A percentile compares a stretch with the other conserved stretches of the same genome.
phyloP scores from a whole-genome alignment of 2,888 invertebrate species.

The Nomada hirtipes region DNA sequence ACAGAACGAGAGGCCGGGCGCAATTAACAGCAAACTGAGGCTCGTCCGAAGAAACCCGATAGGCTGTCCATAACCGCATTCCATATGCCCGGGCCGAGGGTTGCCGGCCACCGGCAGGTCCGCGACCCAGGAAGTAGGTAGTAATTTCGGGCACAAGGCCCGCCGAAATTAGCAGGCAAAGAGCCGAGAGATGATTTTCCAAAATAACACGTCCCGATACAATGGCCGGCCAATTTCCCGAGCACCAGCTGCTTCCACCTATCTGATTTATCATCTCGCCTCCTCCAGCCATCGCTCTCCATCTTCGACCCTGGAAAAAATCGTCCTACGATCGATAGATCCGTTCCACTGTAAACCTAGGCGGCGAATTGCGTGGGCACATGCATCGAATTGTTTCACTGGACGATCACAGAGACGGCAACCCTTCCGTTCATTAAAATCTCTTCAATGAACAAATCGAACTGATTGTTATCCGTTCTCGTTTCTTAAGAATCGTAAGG shows the following conservation, averaged over 20 bases:
- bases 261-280: constrained; percentile 81
- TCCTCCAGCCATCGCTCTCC: constrained; percentile 44
- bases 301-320: constrained; percentile 23
- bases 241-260: constrained; percentile 82
- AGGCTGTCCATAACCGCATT: constrained; percentile 70
- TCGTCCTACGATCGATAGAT: constrained; percentile 28
- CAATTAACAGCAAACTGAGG: constrained; percentile 53
- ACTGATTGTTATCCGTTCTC: not conserved
- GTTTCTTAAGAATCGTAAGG: not conserved
- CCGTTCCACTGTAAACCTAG: not conserved
- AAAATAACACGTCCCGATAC: constrained; percentile 78
- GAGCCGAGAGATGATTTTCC: constrained; percentile 82
- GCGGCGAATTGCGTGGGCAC: not conserved
- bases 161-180: constrained; percentile 82
- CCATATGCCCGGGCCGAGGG: constrained; percentile 72
- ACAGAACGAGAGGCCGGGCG: constrained; percentile 9
- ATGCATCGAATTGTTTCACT: not conserved
- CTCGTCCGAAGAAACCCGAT: constrained; percentile 52
- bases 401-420: too few relatives aligned
- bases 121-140: constrained; percentile 78
- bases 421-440: too few relatives aligned
- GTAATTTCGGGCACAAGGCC: constrained; percentile 78
- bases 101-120: constrained; percentile 61
- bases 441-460: too few relatives aligned
- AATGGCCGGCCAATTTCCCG: constrained; percentile 79